Percentiles rank a stretch among this genome's conserved stretches.
Conservation (phyloP, 2,888 invertebrate species). For the Podotricha telesiphe region DNA sequence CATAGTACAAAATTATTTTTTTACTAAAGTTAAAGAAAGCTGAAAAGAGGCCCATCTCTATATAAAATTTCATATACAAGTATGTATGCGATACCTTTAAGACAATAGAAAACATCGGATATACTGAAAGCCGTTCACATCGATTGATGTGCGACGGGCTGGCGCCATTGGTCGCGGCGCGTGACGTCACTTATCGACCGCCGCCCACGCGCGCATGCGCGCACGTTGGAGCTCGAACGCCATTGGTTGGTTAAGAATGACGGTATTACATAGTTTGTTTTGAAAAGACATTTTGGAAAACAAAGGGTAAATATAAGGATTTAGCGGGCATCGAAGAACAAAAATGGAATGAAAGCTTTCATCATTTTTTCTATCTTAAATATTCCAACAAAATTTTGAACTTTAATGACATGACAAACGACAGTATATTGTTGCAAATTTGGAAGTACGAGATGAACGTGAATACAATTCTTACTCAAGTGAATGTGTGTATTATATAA, state of each 20-base stretch:
- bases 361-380: not conserved
- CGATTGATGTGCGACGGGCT: constrained; percentile 71
- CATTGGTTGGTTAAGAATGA: constrained; percentile 63
- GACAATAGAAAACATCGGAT: constrained; percentile 39
- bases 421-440: not conserved
- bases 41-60: not conserved
- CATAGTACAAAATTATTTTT: not conserved
- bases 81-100: constrained; percentile 18
- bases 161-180: constrained; percentile 72
- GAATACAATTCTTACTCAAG: too few relatives aligned
- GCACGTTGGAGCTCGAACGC: constrained; percentile 50
- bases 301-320: constrained; percentile 39
- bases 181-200: constrained; percentile 80
- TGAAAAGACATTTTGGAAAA: constrained; percentile 44
- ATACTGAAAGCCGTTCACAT: constrained; percentile 64
- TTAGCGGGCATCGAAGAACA: constrained; percentile 17
- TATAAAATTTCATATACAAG: constrained; percentile 1
- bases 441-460: not conserved
- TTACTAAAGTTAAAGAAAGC: not conserved
- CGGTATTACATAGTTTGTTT: constrained; percentile 54
- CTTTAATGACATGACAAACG: not conserved
- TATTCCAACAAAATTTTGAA: not conserved
- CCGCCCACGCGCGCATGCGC: constrained; percentile 79
- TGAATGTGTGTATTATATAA: too few relatives aligned
- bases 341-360: not conserved